A percentile compares a stretch with the other conserved stretches of the same genome.
Evolutionary conservation across 2,113 vertebrate genomes (phyloP).

Genomic region (Orthonyx spaldingii): DNA sequence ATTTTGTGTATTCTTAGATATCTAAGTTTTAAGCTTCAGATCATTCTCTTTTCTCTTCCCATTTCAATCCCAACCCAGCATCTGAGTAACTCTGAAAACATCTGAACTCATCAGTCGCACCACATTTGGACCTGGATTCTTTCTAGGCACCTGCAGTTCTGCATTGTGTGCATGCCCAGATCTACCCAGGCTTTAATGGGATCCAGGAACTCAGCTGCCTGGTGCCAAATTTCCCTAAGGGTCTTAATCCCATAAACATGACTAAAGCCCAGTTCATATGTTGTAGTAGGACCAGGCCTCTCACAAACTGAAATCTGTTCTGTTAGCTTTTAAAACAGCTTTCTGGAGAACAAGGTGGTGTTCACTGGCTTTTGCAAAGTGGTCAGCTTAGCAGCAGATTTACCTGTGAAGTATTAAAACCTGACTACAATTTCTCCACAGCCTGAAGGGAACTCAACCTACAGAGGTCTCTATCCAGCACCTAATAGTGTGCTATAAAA

Average conservation of each 20-base stretch:
- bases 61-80: not conserved
- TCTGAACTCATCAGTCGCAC: constrained; percentile 1
- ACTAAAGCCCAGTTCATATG: not conserved
- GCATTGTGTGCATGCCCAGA: constrained; percentile 26
- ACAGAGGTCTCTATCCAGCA: not conserved
- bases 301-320: not conserved
- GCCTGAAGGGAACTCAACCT: not conserved
- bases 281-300: not conserved
- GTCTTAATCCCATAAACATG: constrained; percentile 31
- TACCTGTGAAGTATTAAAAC: not conserved
- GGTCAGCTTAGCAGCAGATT: not conserved
- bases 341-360: not conserved
- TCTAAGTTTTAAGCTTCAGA: not conserved
- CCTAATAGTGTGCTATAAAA: not conserved
- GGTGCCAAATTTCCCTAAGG: constrained; percentile 25
- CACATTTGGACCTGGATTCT: constrained; percentile 39
- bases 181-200: constrained; percentile 40
- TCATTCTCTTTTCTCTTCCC: not conserved
- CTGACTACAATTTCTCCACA: not conserved
- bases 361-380: not conserved
- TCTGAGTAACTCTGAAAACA: constrained; percentile 44
- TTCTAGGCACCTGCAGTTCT: constrained; percentile 54
- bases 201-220: not conserved
- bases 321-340: not conserved
- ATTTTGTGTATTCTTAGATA: not conserved